These are phyloP conservation scores for Tipula helvola DNA, from an alignment of 2,888 invertebrate genomes.

Conservation along the genomic window DNA sequence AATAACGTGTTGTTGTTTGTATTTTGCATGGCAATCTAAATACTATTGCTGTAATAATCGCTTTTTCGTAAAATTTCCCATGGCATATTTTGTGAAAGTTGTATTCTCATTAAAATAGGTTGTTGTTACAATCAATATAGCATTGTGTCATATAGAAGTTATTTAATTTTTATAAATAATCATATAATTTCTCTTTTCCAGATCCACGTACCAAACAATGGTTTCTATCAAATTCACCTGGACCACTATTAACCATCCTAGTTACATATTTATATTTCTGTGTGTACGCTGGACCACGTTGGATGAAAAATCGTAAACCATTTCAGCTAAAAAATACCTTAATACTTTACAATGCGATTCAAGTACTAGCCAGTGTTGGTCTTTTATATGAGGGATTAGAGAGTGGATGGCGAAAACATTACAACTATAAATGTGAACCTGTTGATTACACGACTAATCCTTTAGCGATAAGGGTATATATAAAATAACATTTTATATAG, in stretches of 20 bases:
- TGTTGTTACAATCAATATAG: no score
- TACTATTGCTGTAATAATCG: no score
- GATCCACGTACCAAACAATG: conserved; percentile 58
- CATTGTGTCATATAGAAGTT: no score
- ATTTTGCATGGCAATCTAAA: no score
- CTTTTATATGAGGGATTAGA: conserved; percentile 55
- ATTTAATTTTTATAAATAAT: no score
- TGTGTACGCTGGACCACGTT: conserved; percentile 65
- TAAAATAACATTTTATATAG: neutral
- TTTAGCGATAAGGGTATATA: conserved; percentile 41
- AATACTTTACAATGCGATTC: conserved; percentile 75
- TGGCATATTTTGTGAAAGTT: no score
- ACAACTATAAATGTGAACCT: conserved; percentile 56
- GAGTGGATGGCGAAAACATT: conserved; percentile 47
- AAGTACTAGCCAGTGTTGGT: conserved; percentile 72
- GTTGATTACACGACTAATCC: conserved; percentile 52
- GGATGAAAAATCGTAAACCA: conserved; percentile 80
- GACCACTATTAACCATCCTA: conserved; percentile 54
- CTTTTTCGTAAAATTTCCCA: no score
- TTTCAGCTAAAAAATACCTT: conserved; percentile 66
- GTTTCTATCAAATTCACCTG: conserved; percentile 61
- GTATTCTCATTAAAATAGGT: no score
- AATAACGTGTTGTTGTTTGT: no score
- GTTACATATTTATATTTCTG: conserved; percentile 61
- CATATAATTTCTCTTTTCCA: conserved; percentile 27